phyloP scores from a whole-genome alignment of 2,888 invertebrate species.

The Ormyrus labotus region DNA sequence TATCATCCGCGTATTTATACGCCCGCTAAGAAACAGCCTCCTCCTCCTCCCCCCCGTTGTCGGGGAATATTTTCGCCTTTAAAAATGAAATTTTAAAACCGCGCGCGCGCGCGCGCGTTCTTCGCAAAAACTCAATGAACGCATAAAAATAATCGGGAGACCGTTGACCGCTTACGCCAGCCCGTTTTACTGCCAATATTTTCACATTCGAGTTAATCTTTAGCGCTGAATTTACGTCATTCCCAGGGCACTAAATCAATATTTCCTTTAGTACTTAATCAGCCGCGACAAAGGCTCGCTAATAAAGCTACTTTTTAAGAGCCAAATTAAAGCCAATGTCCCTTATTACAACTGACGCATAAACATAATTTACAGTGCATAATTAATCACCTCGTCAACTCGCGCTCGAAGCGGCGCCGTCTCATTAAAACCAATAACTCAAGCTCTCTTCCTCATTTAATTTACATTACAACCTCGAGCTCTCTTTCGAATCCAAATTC shows the following conservation, averaged over 20 bases:
- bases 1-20: constrained; percentile 1
- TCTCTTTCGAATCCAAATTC: not conserved
- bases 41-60: not conserved
- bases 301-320: not conserved
- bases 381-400: no score
- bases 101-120: not conserved
- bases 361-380: no score
- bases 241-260: not conserved
- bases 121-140: constrained; percentile 13
- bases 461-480: not conserved
- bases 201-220: constrained; percentile 9
- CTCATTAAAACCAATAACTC: not conserved
- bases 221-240: constrained; percentile 20
- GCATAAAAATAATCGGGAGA: constrained; percentile 3
- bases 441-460: not conserved
- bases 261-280: not conserved
- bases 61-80: constrained; percentile 28
- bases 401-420: no score
- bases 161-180: not conserved
- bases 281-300: not conserved
- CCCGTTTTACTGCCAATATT: constrained; percentile 16
- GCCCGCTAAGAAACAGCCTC: not conserved
- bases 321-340: no score
- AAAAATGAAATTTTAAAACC: constrained; percentile 29
- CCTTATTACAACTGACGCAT: no score